Base-by-base conservation (phyloP, 1,140 invertebrate species). In the Sarcophaga peregrina region DNA sequence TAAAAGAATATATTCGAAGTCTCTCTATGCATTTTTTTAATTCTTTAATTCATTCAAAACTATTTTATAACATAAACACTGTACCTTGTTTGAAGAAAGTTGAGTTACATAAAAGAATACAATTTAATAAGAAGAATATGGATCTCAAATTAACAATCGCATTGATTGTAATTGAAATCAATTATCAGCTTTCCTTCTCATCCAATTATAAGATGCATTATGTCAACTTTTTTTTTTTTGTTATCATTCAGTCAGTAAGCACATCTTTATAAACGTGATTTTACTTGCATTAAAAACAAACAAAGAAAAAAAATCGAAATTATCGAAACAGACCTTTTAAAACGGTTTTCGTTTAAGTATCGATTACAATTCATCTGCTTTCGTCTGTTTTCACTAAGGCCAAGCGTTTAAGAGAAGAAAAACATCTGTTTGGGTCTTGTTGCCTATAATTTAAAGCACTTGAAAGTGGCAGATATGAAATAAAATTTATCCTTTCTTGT, bases 261-360 rank as follows among this genome's bases (percentile, higher is more conserved):
- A 68, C 17, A 68, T 68, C 7, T 9, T 68, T 20, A 17, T 9
- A 20, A 25, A 68, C 62, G 62, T 68, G 62, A 68, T 68, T 68
- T 68, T 68, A 20, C 9, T 9, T 8, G 9, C 8, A 68, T 20
- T 20, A 15, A 20, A 20, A 17, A 20, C 5, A 7, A 20, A 20
- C 10, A 20, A 62, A 62, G 5, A n/a, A 0, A 68, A 25, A n/a
- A 6, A 15, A 20, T 20, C 20, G 20, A 68, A 68, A 62, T 17
- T n/a, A 8, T 62, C 17, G 15, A 25, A 8, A 68, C 8, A 20
- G 25, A 37, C 25, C n/a, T n/a, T 37, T 37, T 37, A 68, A 68
- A 68, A 68, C 8, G 62, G n/a, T 58, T 58, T 15, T 58, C 17
- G 62, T 68, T 68, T 68, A 68, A 68, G 62, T 68, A 68, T 68